Evolutionary conservation across 2,888 invertebrate genomes (phyloP).

Genomic region (Papilio elwesi): DNA sequence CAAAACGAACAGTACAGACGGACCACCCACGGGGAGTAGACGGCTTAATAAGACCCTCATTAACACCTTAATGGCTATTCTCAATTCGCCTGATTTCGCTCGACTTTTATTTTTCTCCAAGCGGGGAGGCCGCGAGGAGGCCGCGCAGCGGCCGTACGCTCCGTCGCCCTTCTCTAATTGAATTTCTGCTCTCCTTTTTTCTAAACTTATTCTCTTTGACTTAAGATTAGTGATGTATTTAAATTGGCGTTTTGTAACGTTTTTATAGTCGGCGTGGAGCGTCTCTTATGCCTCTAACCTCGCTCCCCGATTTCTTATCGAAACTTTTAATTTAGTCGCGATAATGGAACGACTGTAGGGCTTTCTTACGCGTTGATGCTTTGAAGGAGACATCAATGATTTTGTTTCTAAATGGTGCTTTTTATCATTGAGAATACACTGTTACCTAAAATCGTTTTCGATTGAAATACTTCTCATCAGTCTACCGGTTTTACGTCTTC

Average conservation of each 20-base stretch:
- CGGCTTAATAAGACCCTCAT: constrained; percentile 84
- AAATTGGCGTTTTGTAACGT: constrained; percentile 81
- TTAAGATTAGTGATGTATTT: constrained; percentile 83
- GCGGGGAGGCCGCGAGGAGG: constrained; percentile 53
- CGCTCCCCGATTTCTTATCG: constrained; percentile 61
- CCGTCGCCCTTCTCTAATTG: constrained; percentile 75
- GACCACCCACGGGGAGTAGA: constrained; percentile 82
- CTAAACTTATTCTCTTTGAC: constrained; percentile 82
- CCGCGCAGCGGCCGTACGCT: constrained; percentile 58
- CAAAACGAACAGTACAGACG: constrained; percentile 70
- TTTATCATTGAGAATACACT: constrained; percentile 29
- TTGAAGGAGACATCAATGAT: constrained; percentile 45
- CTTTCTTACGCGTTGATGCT: constrained; percentile 41
- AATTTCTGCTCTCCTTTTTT: constrained; percentile 76
- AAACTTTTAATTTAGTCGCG: constrained; percentile 70
- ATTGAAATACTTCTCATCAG: constrained; percentile 2
- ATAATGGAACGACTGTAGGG: constrained; percentile 58
- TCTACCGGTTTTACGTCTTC: constrained; percentile 21
- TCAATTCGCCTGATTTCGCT: constrained; percentile 81
- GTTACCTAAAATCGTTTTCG: constrained; percentile 32
- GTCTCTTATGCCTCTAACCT: constrained; percentile 53
- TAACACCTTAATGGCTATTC: constrained; percentile 84
- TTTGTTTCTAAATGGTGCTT: constrained; percentile 39
- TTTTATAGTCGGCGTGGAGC: constrained; percentile 67
- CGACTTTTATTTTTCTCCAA: constrained; percentile 75